These are phyloP conservation scores for Drosophila nannoptera DNA, from an alignment of 1,140 invertebrate genomes.

Conservation along the genomic window DNA sequence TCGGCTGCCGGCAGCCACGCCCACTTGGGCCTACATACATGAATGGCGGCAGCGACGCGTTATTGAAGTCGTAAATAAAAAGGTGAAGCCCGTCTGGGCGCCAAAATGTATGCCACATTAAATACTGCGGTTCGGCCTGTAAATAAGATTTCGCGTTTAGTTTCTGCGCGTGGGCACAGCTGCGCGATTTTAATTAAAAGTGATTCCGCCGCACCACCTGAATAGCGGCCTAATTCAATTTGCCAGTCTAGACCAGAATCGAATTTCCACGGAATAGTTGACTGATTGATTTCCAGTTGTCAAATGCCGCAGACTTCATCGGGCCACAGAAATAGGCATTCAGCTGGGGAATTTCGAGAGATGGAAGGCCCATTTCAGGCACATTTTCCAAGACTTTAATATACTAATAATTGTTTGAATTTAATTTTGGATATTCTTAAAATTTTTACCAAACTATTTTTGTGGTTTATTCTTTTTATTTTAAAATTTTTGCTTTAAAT, in stretches of 20 bases:
- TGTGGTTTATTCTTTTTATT: too few species aligned
- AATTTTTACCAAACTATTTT: too few species aligned
- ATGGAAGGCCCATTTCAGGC: too few species aligned
- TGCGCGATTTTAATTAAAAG: conserved; percentile 67
- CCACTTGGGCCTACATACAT: conserved; percentile 21
- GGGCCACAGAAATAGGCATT: too few species aligned
- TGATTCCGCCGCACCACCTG: background rate
- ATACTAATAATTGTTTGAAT: too few species aligned
- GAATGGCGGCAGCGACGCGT: conserved; percentile 45
- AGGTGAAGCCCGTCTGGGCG: conserved; percentile 31
- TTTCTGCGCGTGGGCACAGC: conserved; percentile 49
- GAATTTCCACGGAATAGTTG: background rate
- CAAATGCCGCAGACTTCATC: background rate
- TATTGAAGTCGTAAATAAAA: conserved; percentile 78
- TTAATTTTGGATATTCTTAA: too few species aligned
- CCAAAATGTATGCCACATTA: conserved; percentile 68
- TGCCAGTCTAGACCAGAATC: background rate
- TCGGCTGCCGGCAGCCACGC: conserved; percentile 27
- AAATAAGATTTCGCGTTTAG: conserved; percentile 72
- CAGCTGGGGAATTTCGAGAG: too few species aligned
- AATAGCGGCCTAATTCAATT: background rate
- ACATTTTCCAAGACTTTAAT: too few species aligned
- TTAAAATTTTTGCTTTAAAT: too few species aligned
- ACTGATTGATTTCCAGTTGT: background rate
- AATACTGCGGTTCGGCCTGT: conserved; percentile 65